A percentile compares a stretch with the other conserved stretches of the same genome.
Conservation (phyloP, 2,888 invertebrate genomes). For the Coronaproctus castanopsis region DNA sequence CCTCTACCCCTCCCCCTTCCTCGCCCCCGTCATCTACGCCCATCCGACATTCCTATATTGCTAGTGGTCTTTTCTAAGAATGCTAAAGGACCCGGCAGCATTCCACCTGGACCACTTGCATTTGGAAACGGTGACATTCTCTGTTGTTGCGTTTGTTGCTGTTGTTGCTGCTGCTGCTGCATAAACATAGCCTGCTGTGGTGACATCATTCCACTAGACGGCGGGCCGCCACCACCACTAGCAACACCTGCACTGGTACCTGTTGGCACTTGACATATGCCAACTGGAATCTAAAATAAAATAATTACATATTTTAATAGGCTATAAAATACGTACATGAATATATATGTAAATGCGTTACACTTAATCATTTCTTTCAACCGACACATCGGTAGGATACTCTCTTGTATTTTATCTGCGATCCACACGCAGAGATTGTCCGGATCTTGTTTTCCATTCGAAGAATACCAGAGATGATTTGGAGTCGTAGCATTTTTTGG, state of each 20-base stretch:
- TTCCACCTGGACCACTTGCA: slow-evolving; percentile 30
- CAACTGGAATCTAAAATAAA: neutral
- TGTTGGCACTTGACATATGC: too few species aligned
- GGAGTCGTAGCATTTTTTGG: too few species aligned
- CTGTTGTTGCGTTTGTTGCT: slow-evolving; percentile 27
- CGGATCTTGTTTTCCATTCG: too few species aligned
- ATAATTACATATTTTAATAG: neutral
- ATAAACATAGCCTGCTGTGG: slow-evolving; percentile 35
- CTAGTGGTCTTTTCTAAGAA: slow-evolving; percentile 77
- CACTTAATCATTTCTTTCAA: too few species aligned
- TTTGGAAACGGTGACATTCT: slow-evolving; percentile 33
- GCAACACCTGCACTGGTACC: slow-evolving; percentile 3
- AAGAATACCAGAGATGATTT: too few species aligned
- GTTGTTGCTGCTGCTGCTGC: slow-evolving; percentile 28
- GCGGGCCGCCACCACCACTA: slow-evolving; percentile 2
- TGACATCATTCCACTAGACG: slow-evolving; percentile 17
- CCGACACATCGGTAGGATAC: too few species aligned
- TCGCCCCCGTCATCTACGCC: slow-evolving; percentile 68
- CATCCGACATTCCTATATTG: slow-evolving; percentile 72
- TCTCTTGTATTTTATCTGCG: too few species aligned
- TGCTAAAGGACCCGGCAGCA: slow-evolving; percentile 63
- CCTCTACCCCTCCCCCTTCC: slow-evolving; percentile 58
- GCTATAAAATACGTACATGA: neutral
- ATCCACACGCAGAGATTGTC: too few species aligned
- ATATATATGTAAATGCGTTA: too few species aligned